A percentile compares a stretch with the other conserved stretches of the same genome.
These are phyloP conservation scores for Sycophila texana DNA, from an alignment of 2,888 invertebrate species.

Conservation along the genomic window DNA sequence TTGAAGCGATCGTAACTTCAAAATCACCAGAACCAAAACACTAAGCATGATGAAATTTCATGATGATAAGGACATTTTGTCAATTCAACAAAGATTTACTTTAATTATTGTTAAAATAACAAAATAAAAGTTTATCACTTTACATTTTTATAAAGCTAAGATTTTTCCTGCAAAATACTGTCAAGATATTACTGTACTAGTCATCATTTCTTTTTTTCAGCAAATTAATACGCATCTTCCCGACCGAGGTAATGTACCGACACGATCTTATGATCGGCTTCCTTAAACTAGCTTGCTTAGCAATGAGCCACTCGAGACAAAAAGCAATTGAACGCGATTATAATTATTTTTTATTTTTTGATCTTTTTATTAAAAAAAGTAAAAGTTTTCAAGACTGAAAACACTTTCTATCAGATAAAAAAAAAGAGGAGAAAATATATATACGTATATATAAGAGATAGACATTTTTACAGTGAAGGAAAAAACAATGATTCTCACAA, in stretches of 20 bases:
- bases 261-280: too few species aligned
- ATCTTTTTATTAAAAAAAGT: conserved; percentile 46
- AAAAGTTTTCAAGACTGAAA: conserved; percentile 22
- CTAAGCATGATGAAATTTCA: too few species aligned
- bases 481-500: conserved; percentile 51
- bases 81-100: conserved; percentile 47
- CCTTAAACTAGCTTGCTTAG: too few species aligned
- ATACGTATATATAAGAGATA: neutral
- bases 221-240: conserved; percentile 13
- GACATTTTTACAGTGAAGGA: conserved; percentile 49
- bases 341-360: neutral
- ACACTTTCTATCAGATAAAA: conserved; percentile 46
- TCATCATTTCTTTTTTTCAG: conserved; percentile 16
- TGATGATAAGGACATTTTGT: conserved; percentile 41
- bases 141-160: conserved; percentile 46
- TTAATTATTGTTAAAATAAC: conserved; percentile 50
- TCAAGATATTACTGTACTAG: conserved; percentile 39
- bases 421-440: conserved; percentile 38
- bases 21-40: too few species aligned
- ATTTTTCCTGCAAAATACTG: conserved; percentile 37
- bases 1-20: too few species aligned
- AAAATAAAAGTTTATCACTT: conserved; percentile 39
- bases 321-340: too few species aligned
- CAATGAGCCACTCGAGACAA: too few species aligned
- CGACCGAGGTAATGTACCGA: too few species aligned